These are phyloP conservation scores for Ricordea florida DNA, from an alignment of 92 coral and sea anemone species.

Conservation along the genomic window DNA sequence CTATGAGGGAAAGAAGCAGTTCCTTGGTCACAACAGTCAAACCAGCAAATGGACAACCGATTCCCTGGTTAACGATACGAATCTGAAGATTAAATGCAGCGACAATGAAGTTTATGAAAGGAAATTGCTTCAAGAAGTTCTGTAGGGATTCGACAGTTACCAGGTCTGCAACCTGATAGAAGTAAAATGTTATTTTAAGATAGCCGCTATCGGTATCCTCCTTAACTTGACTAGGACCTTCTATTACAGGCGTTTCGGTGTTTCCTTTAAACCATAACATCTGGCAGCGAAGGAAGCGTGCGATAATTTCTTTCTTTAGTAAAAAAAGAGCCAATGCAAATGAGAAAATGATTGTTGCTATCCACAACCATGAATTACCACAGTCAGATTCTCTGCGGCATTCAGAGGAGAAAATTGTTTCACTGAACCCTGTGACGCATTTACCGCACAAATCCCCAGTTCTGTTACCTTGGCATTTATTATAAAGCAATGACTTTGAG, in stretches of 20 bases:
- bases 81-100: too few relatives aligned
- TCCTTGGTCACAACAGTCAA: too few relatives aligned
- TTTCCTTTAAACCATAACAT: background rate
- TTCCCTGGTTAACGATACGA: too few relatives aligned
- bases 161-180: too few relatives aligned
- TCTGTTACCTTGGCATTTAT: slow-evolving; percentile 61
- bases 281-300: background rate
- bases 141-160: too few relatives aligned
- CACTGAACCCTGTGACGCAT: slow-evolving; percentile 55
- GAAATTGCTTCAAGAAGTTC: too few relatives aligned
- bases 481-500: slow-evolving; percentile 1
- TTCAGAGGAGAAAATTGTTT: slow-evolving; percentile 52
- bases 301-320: slow-evolving; percentile 15
- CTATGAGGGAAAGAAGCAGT: too few relatives aligned
- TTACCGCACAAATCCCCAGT: slow-evolving; percentile 68
- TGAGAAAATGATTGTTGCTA: slow-evolving; percentile 25
- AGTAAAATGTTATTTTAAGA: too few relatives aligned
- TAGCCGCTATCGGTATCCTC: background rate
- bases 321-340: slow-evolving; percentile 20
- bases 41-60: too few relatives aligned
- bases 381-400: slow-evolving; percentile 46
- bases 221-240: background rate
- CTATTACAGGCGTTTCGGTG: background rate
- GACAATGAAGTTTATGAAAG: too few relatives aligned
- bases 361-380: slow-evolving; percentile 53